phyloP scores from a whole-genome alignment of 2,113 vertebrate species.

The Rhinolophus ferrumequinum region DNA sequence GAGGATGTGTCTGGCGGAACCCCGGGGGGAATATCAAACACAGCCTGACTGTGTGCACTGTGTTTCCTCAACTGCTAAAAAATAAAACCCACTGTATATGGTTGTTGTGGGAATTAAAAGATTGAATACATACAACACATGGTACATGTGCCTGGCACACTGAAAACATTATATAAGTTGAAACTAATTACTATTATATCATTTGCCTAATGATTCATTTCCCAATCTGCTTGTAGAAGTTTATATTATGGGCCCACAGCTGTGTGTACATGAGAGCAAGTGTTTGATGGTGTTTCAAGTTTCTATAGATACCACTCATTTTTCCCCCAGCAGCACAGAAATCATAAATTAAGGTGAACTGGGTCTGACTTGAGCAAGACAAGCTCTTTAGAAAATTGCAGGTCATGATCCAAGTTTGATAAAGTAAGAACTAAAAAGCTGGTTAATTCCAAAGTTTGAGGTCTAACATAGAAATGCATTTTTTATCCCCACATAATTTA shows the following conservation, averaged over 20 bases:
- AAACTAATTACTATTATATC: neutral
- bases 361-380: conserved; percentile 27
- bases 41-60: neutral
- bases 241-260: neutral
- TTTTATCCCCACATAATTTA: conserved; percentile 21
- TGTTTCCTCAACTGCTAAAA: neutral
- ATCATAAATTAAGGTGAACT: conserved; percentile 5
- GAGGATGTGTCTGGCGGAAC: neutral
- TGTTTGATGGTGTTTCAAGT: conserved; percentile 2
- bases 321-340: neutral
- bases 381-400: conserved; percentile 55
- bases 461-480: neutral
- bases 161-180: neutral
- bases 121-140: neutral
- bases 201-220: neutral
- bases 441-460: conserved; percentile 57
- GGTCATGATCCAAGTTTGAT: conserved; percentile 48
- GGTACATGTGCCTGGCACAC: neutral
- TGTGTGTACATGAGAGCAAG: neutral
- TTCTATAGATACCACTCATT: neutral
- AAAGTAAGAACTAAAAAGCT: conserved; percentile 46
- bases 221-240: neutral
- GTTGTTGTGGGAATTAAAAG: neutral
- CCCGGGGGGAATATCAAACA: neutral
- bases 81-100: neutral